phyloP scores from a whole-genome alignment of 2,113 vertebrate species.

The Rousettus leschenaultii region DNA sequence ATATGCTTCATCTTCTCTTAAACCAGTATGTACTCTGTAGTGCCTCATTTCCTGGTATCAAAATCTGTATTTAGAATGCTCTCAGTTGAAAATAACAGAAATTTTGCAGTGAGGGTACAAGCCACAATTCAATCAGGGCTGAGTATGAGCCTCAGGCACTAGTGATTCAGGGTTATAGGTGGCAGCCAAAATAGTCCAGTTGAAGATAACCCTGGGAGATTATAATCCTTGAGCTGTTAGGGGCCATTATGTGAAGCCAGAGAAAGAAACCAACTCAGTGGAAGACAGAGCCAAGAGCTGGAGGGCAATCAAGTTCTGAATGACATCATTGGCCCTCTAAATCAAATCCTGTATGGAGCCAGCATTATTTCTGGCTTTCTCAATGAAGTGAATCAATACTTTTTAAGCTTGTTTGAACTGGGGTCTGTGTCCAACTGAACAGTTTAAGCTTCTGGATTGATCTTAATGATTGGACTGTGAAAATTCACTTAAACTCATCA shows the following conservation, averaged over 20 bases:
- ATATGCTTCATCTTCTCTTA: background rate
- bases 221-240: conserved; percentile 31
- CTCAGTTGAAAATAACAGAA: conserved; percentile 9
- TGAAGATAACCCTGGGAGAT: background rate
- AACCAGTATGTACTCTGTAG: background rate
- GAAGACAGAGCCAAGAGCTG: conserved; percentile 14
- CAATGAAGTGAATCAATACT: background rate
- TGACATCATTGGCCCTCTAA: background rate
- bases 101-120: background rate
- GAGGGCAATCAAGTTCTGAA: conserved; percentile 21
- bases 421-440: background rate
- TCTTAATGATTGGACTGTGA: conserved; percentile 7
- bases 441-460: background rate
- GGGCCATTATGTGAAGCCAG: background rate
- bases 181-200: conserved; percentile 2
- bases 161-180: background rate
- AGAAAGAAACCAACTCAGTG: conserved; percentile 1
- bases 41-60: background rate
- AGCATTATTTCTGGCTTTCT: background rate
- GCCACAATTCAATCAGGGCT: background rate
- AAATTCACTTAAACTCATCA: background rate
- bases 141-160: background rate
- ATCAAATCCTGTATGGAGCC: background rate
- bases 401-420: background rate
- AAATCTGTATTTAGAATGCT: conserved; percentile 14